A percentile compares a stretch with the other conserved stretches of the same genome.
Conservation (phyloP, 2,113 vertebrate species). For the Dasyprocta punctata region DNA sequence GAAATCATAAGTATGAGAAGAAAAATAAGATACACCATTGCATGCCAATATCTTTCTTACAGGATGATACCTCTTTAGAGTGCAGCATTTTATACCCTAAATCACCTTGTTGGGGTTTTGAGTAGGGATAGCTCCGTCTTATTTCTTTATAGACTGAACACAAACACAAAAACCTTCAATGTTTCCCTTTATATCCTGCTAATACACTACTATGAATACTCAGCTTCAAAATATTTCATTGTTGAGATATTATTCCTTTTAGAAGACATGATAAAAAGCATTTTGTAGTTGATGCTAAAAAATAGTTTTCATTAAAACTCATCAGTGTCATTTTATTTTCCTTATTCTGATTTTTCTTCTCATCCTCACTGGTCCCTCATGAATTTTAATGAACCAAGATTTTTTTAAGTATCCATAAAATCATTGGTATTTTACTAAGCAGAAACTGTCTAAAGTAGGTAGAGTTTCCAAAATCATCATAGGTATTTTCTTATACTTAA, state of each 20-base stretch:
- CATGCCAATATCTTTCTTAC: slow-evolving; percentile 22
- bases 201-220: background rate
- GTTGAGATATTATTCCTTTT: background rate
- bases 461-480: background rate
- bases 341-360: background rate
- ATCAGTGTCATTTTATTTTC: background rate
- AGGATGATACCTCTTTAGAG: slow-evolving; percentile 4
- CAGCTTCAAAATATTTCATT: background rate
- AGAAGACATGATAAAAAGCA: background rate
- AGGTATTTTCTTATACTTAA: background rate
- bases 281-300: background rate
- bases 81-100: background rate
- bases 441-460: background rate
- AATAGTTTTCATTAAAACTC: background rate
- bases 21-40: slow-evolving; percentile 40
- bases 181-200: background rate
- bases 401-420: slow-evolving; percentile 1
- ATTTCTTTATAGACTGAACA: background rate
- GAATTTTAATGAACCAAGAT: background rate
- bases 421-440: background rate
- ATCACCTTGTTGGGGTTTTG: background rate
- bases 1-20: slow-evolving; percentile 60
- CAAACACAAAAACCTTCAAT: background rate
- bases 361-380: background rate
- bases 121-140: background rate